phyloP scores from a whole-genome alignment of 2,888 invertebrate species.

The Diadromus collaris region DNA sequence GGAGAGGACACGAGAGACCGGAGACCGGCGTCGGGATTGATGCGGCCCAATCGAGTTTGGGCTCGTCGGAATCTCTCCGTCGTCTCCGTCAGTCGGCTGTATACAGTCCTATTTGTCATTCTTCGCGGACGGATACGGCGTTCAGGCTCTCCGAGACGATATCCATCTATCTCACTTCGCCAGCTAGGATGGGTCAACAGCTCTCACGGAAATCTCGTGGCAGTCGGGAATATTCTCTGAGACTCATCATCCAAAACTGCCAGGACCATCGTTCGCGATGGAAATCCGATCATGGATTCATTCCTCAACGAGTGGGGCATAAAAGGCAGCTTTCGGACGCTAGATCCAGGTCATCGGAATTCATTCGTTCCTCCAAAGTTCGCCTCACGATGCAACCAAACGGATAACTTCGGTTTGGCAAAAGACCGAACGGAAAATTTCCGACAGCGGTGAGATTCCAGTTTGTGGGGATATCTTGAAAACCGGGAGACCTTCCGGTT shows the following conservation, averaged over 20 bases:
- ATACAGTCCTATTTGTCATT: conserved; percentile 1
- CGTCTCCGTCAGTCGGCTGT: too few species aligned
- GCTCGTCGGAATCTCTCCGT: not conserved
- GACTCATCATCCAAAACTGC: not conserved
- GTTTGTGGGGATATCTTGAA: not conserved
- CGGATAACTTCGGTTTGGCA: not conserved
- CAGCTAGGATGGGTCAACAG: not conserved
- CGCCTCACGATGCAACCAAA: not conserved
- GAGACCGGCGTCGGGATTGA: not conserved
- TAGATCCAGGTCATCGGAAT: not conserved
- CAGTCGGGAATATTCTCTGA: not conserved
- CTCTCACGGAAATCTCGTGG: not conserved
- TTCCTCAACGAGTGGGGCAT: not conserved
- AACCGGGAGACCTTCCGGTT: not conserved
- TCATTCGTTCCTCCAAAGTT: not conserved
- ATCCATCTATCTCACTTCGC: not conserved
- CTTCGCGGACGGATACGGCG: not conserved
- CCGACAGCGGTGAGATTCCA: not conserved
- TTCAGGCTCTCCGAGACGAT: not conserved
- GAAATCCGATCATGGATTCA: not conserved
- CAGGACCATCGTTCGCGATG: not conserved
- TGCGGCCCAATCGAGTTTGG: not conserved
- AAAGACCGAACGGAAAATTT: not conserved
- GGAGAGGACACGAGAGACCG: not conserved
- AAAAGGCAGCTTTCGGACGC: not conserved